Evolutionary conservation across 2,113 vertebrate genomes (phyloP), one percentile per base, ranked within the genome.

Genomic region (Sialia sialis): DNA sequence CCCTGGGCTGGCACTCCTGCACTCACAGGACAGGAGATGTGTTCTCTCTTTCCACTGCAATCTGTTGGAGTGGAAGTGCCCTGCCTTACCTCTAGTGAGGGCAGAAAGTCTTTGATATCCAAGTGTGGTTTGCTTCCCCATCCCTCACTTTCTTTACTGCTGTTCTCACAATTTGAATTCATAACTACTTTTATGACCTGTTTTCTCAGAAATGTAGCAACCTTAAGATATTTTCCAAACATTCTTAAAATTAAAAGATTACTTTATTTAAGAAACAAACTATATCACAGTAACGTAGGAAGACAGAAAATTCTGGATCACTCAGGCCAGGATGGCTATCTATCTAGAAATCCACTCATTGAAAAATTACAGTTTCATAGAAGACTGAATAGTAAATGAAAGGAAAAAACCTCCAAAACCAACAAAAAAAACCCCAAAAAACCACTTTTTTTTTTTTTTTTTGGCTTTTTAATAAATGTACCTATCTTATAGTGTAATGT

Each of bases 381-480:
- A 78, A 90, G 36, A 25, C 46, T 41, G 25, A 84, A 69, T 13
- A 78, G 76, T 8, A 43, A 91, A 63, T 20, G 26, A 14, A 51
- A 13, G 36, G 43, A 41, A 26, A 49, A 26, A 52, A 4, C 9
- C 0, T 4, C 1, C 25, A 18, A 36, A 4, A 9, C 2, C 11
- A 44, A 23, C 4, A 6, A 62, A 56, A 22, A n/a, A 72, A 10
- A 5, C 5, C 10, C 16, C 6, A n/a, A n/a, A n/a, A n/a, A n/a
- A n/a, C n/a, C 16, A 2, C 4, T 11, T 25, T 16, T 59, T 23
- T 56, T 55, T 22, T 51, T 62, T 39, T 25, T 60, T n/a, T n/a
- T n/a, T n/a, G n/a, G 2, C 16, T 52, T 75, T 94, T 78, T 84
- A 89, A 87, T 86, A 75, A 75, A 84, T 54, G 48, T 79, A 70